Evolutionary conservation across 2,888 invertebrate genomes (phyloP).

Genomic region (Serripes groenlandicus): DNA sequence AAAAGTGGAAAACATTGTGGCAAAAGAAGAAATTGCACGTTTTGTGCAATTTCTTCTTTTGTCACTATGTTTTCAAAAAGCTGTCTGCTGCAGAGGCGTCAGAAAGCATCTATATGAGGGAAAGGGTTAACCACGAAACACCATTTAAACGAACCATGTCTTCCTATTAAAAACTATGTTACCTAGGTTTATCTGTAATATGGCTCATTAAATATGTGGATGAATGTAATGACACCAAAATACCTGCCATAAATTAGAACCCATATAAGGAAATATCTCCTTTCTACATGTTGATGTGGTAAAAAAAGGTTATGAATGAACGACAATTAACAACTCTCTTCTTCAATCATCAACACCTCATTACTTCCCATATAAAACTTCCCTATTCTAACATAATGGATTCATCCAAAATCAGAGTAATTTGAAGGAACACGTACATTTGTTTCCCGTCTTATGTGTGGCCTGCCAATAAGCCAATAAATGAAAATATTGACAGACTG

Average conservation of each 20-base stretch:
- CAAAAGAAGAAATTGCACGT: no score
- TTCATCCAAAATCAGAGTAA: no score
- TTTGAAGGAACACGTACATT: no score
- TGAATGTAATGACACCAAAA: not conserved
- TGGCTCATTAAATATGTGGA: no score
- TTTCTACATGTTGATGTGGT: not conserved
- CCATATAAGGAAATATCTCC: slow-evolving; percentile 21
- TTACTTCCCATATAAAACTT: slow-evolving; percentile 1
- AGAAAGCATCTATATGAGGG: not conserved
- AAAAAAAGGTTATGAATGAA: slow-evolving; percentile 16
- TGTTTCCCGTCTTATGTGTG: no score
- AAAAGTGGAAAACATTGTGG: no score
- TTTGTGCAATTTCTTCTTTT: not conserved
- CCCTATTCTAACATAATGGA: no score
- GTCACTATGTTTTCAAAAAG: not conserved
- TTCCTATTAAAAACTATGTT: no score
- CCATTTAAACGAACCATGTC: no score
- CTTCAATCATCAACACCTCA: slow-evolving; percentile 13
- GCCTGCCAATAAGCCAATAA: no score
- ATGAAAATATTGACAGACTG: no score
- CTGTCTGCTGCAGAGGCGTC: not conserved
- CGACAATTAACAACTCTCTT: slow-evolving; percentile 73
- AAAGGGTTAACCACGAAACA: not conserved
- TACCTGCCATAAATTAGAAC: not conserved
- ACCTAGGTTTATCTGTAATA: no score